Evolutionary conservation across 1,140 invertebrate genomes (phyloP).

Genomic region (Harpegnathos saltator): DNA sequence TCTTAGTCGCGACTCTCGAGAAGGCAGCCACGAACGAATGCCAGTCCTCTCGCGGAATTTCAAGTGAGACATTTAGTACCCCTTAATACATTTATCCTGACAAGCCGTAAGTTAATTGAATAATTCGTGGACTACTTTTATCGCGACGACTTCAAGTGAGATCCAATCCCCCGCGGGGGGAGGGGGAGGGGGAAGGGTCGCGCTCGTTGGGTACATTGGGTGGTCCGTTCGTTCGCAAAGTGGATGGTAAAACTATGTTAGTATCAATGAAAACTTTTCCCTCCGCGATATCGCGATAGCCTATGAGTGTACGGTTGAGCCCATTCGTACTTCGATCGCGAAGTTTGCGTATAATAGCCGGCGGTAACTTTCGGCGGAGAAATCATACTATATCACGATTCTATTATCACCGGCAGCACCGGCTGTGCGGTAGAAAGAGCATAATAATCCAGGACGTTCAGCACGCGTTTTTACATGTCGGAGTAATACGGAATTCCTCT

Average conservation of each 20-base stretch:
- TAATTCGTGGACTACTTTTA: slow-evolving; percentile 47
- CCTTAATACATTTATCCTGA: slow-evolving; percentile 45
- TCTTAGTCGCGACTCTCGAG: slow-evolving; percentile 27
- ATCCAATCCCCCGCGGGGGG: background rate
- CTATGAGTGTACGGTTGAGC: background rate
- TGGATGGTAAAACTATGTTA: background rate
- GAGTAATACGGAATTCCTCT: background rate
- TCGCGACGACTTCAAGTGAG: slow-evolving; percentile 33
- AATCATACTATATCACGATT: background rate
- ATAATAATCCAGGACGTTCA: slow-evolving; percentile 32
- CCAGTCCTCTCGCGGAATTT: slow-evolving; percentile 29
- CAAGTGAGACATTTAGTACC: slow-evolving; percentile 49
- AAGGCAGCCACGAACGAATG: slow-evolving; percentile 33
- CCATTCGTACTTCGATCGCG: background rate
- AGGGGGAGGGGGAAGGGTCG: too few species aligned
- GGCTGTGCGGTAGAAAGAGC: background rate
- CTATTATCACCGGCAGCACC: background rate
- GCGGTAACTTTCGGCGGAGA: too few species aligned
- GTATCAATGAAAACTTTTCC: slow-evolving; percentile 8
- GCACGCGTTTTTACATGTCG: background rate
- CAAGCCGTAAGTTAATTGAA: slow-evolving; percentile 38
- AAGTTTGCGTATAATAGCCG: background rate
- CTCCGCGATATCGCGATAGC: background rate
- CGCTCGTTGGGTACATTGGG: background rate
- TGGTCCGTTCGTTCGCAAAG: slow-evolving; percentile 5